Evolutionary conservation across 2,888 invertebrate species (phyloP), one percentile per base, ranked within the genome.

Genomic region (Copidosoma aretas): DNA sequence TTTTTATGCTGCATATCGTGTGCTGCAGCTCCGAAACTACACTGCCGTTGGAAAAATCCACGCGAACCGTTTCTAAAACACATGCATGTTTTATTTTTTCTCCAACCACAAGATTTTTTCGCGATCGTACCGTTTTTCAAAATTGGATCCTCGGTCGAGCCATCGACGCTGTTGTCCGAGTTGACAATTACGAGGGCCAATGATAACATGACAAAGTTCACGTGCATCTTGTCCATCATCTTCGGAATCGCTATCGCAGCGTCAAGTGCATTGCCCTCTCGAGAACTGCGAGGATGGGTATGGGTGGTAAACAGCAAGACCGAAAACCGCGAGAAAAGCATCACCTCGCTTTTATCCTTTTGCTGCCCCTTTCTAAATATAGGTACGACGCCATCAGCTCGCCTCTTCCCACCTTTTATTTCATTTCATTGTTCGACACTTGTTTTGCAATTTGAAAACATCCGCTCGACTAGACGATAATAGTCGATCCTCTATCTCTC

Each of bases 1-100:
- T 84, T 14, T 77, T 79, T 56, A 85, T 81, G 72, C 78, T 81
- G 69, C 85, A 85, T 15, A 76, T 80, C 2, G 84, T 79, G 52
- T 82, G 79, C 61, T 84, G 82, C 52, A 79, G 81, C 68, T 84
- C 84, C 14, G 79, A 79, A 1, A 80, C 77, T 5, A 77, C 78
- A 14, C 67, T 72, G 19, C 46, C 49, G 19, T 72, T 72, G 3
- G 60, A 60, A 57, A 67, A 72, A 14, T 58, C 64, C 12, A 61
- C 32, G 8, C 32, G 32, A 32, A 32, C 8, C 32, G 32, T 8
- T 5, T 32, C 32, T 32, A n/a, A n/a, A n/a, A n/a, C n/a, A n/a
- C n/a, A n/a, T n/a, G n/a, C n/a, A n/a, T n/a, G n/a, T n/a, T n/a
- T n/a, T n/a, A n/a, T n/a, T n/a, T n/a, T n/a, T n/a, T n/a, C n/a